A percentile compares a stretch with the other conserved stretches of the same genome.
Conservation (phyloP, 37 sponge, comb jelly and placozoan species). For the Axinella damicornis region DNA sequence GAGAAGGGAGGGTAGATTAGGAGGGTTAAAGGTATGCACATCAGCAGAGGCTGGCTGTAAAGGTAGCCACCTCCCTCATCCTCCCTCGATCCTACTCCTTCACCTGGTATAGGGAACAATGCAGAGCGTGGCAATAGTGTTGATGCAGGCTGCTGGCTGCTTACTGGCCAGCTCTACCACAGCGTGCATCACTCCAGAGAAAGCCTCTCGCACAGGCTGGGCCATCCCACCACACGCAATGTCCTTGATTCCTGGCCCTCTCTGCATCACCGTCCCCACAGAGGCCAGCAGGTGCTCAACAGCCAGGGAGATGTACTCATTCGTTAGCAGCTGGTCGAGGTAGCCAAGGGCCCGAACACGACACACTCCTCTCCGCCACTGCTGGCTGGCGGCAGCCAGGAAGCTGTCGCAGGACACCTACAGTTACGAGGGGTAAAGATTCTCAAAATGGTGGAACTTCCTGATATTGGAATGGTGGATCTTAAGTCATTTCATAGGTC, state of each 20-base stretch:
- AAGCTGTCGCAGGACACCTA: slow-evolving; percentile 82
- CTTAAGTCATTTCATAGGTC: too few species aligned
- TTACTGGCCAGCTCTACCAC: slow-evolving; percentile 82
- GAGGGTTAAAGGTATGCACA: not conserved
- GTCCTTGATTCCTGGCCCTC: slow-evolving; percentile 63
- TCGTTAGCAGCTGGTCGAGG: slow-evolving; percentile 80
- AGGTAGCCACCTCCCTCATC: not conserved
- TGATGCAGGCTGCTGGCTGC: slow-evolving; percentile 80
- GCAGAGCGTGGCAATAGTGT: slow-evolving; percentile 87
- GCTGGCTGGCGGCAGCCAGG: slow-evolving; percentile 74
- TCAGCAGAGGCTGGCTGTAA: not conserved
- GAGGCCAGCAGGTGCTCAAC: slow-evolving; percentile 77
- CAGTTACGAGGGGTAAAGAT: not conserved
- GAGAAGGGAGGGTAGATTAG: not conserved
- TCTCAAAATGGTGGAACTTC: not conserved
- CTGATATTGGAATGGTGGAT: too few species aligned
- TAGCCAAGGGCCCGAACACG: slow-evolving; percentile 78
- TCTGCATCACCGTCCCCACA: slow-evolving; percentile 54
- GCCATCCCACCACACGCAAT: slow-evolving; percentile 73
- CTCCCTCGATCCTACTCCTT: not conserved
- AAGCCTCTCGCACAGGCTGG: slow-evolving; percentile 67
- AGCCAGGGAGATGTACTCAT: slow-evolving; percentile 40
- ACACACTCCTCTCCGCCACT: slow-evolving; percentile 73
- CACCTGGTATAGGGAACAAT: slow-evolving; percentile 87
- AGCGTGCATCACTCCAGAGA: slow-evolving; percentile 75